Conservation (phyloP, 2,113 vertebrate genomes). For the Brienomyrus brachyistius region DNA sequence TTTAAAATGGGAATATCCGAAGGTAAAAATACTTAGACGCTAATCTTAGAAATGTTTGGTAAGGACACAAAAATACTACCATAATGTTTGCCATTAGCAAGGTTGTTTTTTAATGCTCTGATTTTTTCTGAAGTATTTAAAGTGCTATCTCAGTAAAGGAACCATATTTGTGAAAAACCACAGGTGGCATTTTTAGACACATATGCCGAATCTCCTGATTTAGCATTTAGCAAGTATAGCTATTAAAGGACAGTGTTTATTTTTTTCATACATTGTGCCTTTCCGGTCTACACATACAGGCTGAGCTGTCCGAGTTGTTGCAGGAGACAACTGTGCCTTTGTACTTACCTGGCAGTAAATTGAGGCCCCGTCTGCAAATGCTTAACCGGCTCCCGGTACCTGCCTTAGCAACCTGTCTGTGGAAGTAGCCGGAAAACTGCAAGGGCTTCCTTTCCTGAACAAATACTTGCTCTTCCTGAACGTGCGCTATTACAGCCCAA, state of each 20-base stretch:
- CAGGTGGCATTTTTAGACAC: neutral
- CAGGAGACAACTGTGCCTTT: neutral
- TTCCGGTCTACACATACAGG: neutral
- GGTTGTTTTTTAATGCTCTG: neutral
- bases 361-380: neutral
- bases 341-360: neutral
- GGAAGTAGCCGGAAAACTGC: neutral
- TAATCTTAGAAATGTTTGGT: neutral
- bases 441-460: neutral
- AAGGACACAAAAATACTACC: neutral
- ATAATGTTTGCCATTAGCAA: neutral
- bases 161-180: neutral
- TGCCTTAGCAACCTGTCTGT: neutral
- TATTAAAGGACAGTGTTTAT: neutral
- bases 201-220: neutral
- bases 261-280: neutral
- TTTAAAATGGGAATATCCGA: neutral
- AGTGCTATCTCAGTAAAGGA: neutral
- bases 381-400: neutral
- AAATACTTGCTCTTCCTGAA: neutral
- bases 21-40: neutral
- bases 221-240: neutral
- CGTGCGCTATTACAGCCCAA: neutral
- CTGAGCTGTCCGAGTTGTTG: neutral
- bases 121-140: neutral